A percentile compares a stretch with the other conserved stretches of the same genome.
phyloP scores from a whole-genome alignment of 2,113 vertebrate genomes.

The Nipponia nippon region DNA sequence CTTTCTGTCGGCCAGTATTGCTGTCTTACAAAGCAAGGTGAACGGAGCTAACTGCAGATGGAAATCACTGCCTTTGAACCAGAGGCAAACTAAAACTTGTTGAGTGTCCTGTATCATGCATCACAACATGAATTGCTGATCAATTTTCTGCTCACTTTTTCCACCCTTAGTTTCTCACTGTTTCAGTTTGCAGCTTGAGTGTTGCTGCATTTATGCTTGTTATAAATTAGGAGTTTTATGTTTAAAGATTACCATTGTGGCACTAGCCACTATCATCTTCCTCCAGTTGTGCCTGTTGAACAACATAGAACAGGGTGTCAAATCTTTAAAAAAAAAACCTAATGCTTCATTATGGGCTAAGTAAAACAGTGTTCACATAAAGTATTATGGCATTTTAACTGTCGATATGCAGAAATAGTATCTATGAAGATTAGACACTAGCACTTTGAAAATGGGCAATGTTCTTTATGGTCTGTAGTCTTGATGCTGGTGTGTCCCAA shows the following conservation, averaged over 20 bases:
- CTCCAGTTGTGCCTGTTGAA: neutral
- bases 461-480: neutral
- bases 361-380: neutral
- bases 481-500: neutral
- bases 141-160: neutral
- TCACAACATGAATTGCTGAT: rapidly evolving
- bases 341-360: neutral
- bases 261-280: neutral
- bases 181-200: neutral
- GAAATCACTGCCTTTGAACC: neutral
- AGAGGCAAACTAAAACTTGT: neutral
- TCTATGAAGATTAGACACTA: neutral
- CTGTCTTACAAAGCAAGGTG: neutral
- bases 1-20: neutral
- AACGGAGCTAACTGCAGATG: neutral
- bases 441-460: neutral
- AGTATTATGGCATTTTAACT: neutral
- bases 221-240: neutral
- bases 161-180: neutral
- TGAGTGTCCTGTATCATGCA: neutral
- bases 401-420: neutral
- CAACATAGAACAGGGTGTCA: neutral
- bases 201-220: neutral
- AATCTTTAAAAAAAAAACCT: neutral
- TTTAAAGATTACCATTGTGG: neutral